Base-by-base conservation (phyloP, 2,797 vertebrate genomes). In the Dermochelys coriacea region DNA sequence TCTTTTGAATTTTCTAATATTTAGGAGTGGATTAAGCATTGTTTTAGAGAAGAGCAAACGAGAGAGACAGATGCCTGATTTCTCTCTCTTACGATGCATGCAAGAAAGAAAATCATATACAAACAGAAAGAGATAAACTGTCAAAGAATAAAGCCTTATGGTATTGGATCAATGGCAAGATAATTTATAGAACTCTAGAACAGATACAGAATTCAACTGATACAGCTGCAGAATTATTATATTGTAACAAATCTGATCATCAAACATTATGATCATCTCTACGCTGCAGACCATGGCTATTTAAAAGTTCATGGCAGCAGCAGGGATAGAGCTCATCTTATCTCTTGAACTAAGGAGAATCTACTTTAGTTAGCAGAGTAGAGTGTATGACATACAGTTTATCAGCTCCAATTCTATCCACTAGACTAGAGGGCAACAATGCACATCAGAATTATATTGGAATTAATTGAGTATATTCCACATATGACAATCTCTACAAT, bases 1-100 rank as follows among this genome's bases (percentile, higher is more conserved):
- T 86, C 86, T 37, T 85, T 12, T 94, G 51, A 1, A 47, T 68
- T 94, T 95, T 68, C 89, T 91, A 94, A 31, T 52, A 89, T 86
- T 91, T 83, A 91, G 29, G 75, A 94, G 49, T 61, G 37, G 85
- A 59, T 89, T 94, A 90, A 96, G 94, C 84, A 84, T 77, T 86
- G 52, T 89, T 83, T 79, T 41, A 54, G 80, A 83, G 86, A 77
- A 3, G 1, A 87, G 54, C 57, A 71, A 82, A 75, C 0, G 47
- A 74, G 91, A 61, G 41, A 37, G 16, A 19, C 45, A 55, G 88
- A 92, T 75, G 88, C 86, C 59, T 0, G 0, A 78, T 2, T 59
- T 52, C 55, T 74, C 81, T 4, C 0, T 1, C 59, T 61, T 15
- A 61, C 31, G 3, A 61, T 50, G 55, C 1, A 12, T 29, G 41